These are phyloP conservation scores for Sterna hirundo DNA, from an alignment of 2,113 vertebrate species.

Conservation along the genomic window DNA sequence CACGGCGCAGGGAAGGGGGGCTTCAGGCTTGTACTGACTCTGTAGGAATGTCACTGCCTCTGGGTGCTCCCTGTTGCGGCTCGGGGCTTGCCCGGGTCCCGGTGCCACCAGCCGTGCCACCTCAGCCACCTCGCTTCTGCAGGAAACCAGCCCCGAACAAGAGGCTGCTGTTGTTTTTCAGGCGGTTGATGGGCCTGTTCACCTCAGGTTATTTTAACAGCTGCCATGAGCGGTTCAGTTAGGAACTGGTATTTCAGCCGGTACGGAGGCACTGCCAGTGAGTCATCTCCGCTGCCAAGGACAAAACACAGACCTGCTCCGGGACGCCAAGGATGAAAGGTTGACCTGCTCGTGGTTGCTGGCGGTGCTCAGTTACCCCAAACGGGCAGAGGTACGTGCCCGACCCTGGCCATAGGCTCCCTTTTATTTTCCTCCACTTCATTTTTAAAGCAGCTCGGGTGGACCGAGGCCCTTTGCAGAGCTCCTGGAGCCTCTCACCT, in stretches of 20 bases:
- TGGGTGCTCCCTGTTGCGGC: background rate
- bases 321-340: background rate
- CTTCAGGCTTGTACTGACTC: background rate
- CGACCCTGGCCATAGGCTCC: background rate
- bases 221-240: background rate
- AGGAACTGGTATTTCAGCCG: background rate
- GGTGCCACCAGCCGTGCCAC: background rate
- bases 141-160: background rate
- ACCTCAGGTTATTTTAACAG: conserved; percentile 17
- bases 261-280: background rate
- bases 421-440: background rate
- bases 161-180: background rate
- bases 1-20: background rate
- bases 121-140: background rate
- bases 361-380: background rate
- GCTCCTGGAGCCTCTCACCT: background rate
- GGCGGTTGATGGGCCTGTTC: background rate
- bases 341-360: background rate
- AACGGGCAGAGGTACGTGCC: background rate
- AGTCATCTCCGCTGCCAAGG: background rate
- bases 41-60: background rate
- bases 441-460: background rate
- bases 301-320: background rate
- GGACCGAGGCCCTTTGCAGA: background rate
- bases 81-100: background rate